phyloP scores from a whole-genome alignment of 64 coral and sea anemone species.

The Hydrozoanthus tunicans region DNA sequence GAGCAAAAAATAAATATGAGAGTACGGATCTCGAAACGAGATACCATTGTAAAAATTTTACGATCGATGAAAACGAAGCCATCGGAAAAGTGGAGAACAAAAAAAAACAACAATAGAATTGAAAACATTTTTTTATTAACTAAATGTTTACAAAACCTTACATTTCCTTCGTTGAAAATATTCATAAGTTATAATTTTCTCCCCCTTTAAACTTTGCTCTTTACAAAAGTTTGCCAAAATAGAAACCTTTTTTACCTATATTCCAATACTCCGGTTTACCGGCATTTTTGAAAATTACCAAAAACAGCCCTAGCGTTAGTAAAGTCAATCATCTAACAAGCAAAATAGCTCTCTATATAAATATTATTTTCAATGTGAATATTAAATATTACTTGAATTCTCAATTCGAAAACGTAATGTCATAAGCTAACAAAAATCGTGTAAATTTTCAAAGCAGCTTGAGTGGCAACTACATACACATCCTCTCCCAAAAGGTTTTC shows the following conservation, averaged over 20 bases:
- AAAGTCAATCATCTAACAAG: background rate
- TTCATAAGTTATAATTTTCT: constrained; percentile 14
- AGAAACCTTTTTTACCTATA: background rate
- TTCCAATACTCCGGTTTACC: background rate
- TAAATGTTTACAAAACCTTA: constrained; percentile 47
- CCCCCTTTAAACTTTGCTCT: background rate
- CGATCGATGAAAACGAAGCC: background rate
- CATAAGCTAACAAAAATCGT: background rate
- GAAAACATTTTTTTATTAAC: constrained; percentile 60
- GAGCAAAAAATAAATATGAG: background rate
- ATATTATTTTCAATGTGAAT: constrained; percentile 8
- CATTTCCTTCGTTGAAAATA: constrained; percentile 16
- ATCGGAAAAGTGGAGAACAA: background rate
- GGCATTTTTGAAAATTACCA: background rate
- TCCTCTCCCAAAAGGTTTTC: too few relatives aligned
- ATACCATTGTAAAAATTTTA: background rate
- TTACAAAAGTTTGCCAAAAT: constrained; percentile 14
- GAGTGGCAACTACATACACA: background rate
- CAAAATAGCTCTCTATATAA: background rate
- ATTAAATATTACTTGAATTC: background rate
- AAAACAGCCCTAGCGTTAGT: background rate
- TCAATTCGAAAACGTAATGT: background rate
- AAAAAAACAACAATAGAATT: constrained; percentile 44
- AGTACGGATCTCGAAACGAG: background rate
- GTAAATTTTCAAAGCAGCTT: background rate